Evolutionary conservation across 2,113 vertebrate genomes (phyloP).

Genomic region (Podarcis raffonei): DNA sequence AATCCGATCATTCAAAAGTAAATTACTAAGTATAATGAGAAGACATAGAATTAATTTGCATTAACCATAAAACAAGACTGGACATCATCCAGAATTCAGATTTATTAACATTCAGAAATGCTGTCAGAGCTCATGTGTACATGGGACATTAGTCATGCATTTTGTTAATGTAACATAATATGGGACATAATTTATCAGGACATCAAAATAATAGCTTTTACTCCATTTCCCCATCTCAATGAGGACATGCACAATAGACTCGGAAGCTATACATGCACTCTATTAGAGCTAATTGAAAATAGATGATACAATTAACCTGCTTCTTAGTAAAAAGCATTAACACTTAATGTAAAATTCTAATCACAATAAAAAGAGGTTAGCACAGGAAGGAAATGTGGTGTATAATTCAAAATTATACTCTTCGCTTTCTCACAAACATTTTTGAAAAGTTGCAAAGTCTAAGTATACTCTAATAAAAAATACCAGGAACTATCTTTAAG

Average conservation of each 20-base stretch:
- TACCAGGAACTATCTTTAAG: constrained; percentile 30
- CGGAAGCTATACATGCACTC: constrained; percentile 69
- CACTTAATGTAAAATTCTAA: constrained; percentile 77
- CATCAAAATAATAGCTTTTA: constrained; percentile 84
- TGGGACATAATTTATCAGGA: constrained; percentile 81
- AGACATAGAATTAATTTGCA: constrained; percentile 67
- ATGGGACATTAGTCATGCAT: constrained; percentile 82
- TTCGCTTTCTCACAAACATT: constrained; percentile 62
- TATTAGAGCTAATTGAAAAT: constrained; percentile 82
- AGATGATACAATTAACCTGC: constrained; percentile 80
- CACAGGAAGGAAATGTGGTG: constrained; percentile 59
- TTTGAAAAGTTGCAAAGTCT: constrained; percentile 49
- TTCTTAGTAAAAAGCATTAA: constrained; percentile 76
- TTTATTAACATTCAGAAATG: constrained; percentile 82
- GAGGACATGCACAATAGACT: constrained; percentile 78
- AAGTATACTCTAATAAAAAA: constrained; percentile 40
- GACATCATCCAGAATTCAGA: constrained; percentile 78
- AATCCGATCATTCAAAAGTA: constrained; percentile 62
- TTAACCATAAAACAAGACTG: constrained; percentile 69
- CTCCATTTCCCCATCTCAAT: constrained; percentile 68
- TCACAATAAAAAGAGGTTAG: constrained; percentile 69
- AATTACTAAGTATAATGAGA: constrained; percentile 65
- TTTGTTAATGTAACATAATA: constrained; percentile 83
- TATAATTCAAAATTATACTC: constrained; percentile 64
- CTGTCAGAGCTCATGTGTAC: constrained; percentile 73